Base-by-base conservation (phyloP, 1,140 invertebrate genomes). In the Atopsyche davidsoni region DNA sequence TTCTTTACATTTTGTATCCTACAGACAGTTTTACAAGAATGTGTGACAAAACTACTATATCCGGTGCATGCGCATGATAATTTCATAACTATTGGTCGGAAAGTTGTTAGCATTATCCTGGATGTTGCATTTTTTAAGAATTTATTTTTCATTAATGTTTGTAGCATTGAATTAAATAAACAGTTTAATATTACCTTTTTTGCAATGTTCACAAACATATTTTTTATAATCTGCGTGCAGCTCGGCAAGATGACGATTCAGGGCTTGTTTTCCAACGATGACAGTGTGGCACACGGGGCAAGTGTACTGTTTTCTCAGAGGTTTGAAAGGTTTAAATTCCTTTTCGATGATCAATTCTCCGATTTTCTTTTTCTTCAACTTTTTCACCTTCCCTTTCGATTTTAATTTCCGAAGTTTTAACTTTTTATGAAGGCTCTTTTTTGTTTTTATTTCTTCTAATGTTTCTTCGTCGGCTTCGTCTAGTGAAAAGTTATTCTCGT, bases 151-250 rank as follows among this genome's bases (percentile, higher is more conserved):
- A 28, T 28, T 28, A 6, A 28, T 7, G n/a, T 28, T 7, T 7
- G n/a, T 28, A 28, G n/a, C 24, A 25, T 10, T 7, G 14, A 44
- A 25, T 14, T 13, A 44, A 3, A 25, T 24, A 9, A 14, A n/a
- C 21, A 22, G 17, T 36, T 4, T 14, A 32, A 32, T 32, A 9
- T 38, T 28, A 58, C 51, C 41, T 58, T 58, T 58, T 1, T 51
- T 41, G 23, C 55, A 58, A 44, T 49, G 34, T 4, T 14, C 6
- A 14, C 55, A 58, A 16, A 51, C 25, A 38, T 51, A 58, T 38
- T 58, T 58, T 39, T 46, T 50, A 16, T 51, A 51, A 2, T 56
- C 49, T 4, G 40, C 38, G 19, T 57, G 50, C 21, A 53, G 38
- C 16, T 57, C 48, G 3, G 39, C 13, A 10, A 57, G n/a, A 40